Evolutionary conservation across 2,797 vertebrate species (phyloP).

Genomic region (Enteromius radiatus): DNA sequence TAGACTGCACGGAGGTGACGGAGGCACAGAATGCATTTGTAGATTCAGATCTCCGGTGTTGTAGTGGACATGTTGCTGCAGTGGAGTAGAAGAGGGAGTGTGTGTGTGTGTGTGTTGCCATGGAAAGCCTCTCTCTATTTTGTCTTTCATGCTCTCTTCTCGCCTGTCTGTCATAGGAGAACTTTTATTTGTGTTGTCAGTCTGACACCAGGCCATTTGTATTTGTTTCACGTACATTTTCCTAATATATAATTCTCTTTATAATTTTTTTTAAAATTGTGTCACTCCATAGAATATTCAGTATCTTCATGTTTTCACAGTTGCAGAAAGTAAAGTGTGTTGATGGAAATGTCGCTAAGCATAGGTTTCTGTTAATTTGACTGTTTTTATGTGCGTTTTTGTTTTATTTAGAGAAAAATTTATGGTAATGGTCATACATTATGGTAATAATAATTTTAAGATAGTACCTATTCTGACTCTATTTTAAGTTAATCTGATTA

Average conservation of each 20-base stretch:
- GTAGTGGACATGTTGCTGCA: slow-evolving; percentile 54
- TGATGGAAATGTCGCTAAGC: not conserved
- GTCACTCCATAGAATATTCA: slow-evolving; percentile 11
- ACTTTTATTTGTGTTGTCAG: slow-evolving; percentile 44
- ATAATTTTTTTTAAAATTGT: slow-evolving; percentile 7
- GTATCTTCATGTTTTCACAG: not conserved
- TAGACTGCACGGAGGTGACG: slow-evolving; percentile 14
- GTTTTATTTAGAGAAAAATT: no score
- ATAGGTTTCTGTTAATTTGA: not conserved
- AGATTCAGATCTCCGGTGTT: slow-evolving; percentile 45
- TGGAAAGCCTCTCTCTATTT: slow-evolving; percentile 16
- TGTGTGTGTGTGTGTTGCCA: slow-evolving; percentile 18
- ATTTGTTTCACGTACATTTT: slow-evolving; percentile 17
- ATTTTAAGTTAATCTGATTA: not conserved
- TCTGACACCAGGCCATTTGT: slow-evolving; percentile 5
- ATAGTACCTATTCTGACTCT: not conserved
- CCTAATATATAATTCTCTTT: not conserved
- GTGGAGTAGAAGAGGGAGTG: slow-evolving; percentile 23
- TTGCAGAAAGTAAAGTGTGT: slow-evolving; percentile 7
- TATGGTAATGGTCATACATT: no score
- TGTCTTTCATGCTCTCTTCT: slow-evolving; percentile 8
- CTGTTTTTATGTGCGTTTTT: not conserved
- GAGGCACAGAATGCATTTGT: slow-evolving; percentile 23
- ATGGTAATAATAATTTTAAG: not conserved
- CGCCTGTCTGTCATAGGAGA: slow-evolving; percentile 20